Base-by-base conservation (phyloP, 2,888 invertebrate species). In the Callyntrura sp. region DNA sequence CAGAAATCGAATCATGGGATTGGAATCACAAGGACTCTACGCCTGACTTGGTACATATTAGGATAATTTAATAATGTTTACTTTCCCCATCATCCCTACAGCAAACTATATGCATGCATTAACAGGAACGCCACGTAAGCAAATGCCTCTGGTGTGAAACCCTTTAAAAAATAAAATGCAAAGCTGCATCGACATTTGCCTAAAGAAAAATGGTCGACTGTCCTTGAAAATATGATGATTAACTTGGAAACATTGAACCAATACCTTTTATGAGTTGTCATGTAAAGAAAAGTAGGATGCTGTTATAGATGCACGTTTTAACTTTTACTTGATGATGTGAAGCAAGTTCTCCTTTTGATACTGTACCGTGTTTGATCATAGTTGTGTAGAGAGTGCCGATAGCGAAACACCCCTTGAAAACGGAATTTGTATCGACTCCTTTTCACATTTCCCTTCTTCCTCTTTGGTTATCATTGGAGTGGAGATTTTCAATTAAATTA, bases 1-100 rank as follows among this genome's bases (percentile, higher is more conserved):
- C 95, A 96, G 97, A 94, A 97, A 97, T 95, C 96, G 97, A 94
- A 95, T 96, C 94, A 96, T 96, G 94, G 97, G 97, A n/a, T 91
- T 97, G 96, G 95, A 96, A 96, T 94, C 95, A 96, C 95, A 96
- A 96, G 94, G 97, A 97, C 94, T 96, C 91, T 0, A 90, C 90
- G 8, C 87, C 91, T 35, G 92, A 91, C 57, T 84, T 91, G 83
- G 90, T 91, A 91, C 70, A 68, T 12, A 68, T 43, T 43, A 0
- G 43, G 6, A 65, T 35, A 2, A 35, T 35, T 35, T 35, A 35
- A 35, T 35, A 35, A 35, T 35, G 6, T 35, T 35, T 35, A 35
- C 35, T 35, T 35, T 35, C 35, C 35, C 35, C 35, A 35, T 35
- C 35, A 35, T 6, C 6, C 2, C 6, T 35, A 35, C 35, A 35